Evolutionary conservation across 2,113 vertebrate genomes (phyloP).

Genomic region (Fulmarus glacialis): DNA sequence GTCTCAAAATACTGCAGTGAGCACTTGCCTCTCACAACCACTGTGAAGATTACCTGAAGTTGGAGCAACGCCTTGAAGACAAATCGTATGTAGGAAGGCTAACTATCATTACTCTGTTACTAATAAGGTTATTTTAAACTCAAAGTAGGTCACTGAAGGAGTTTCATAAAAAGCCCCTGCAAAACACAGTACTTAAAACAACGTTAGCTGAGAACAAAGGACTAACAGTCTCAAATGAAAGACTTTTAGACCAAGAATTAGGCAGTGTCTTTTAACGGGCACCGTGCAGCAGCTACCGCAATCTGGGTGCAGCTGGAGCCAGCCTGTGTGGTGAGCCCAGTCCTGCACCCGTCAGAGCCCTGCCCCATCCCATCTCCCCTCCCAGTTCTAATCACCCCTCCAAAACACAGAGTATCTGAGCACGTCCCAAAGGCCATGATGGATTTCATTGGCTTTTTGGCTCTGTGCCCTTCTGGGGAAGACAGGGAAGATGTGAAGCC

Average conservation of each 20-base stretch:
- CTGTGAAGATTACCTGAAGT: neutral
- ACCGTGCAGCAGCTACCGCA: neutral
- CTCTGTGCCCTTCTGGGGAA: neutral
- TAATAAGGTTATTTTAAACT: conserved; percentile 62
- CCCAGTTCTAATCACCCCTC: rapidly evolving
- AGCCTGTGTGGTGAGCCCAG: rapidly evolving
- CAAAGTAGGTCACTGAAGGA: conserved; percentile 33
- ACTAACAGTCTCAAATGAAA: neutral
- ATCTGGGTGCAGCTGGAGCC: neutral
- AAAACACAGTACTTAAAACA: neutral
- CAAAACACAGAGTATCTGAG: neutral
- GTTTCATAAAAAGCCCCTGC: neutral
- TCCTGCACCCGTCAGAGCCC: neutral
- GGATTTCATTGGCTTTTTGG: neutral
- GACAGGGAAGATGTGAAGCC: neutral
- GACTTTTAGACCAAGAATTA: neutral
- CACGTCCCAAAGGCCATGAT: neutral
- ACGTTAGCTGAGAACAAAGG: neutral
- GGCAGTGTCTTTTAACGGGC: neutral
- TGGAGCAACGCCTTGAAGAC: neutral
- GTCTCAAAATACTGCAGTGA: neutral
- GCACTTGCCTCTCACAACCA: neutral
- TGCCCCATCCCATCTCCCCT: neutral
- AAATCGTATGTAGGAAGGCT: neutral
- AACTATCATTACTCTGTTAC: conserved; percentile 6